Evolutionary conservation across 30 jellyfish, hydroid and myxozoan genomes (phyloP).

Genomic region (Clytia hemisphaerica): DNA sequence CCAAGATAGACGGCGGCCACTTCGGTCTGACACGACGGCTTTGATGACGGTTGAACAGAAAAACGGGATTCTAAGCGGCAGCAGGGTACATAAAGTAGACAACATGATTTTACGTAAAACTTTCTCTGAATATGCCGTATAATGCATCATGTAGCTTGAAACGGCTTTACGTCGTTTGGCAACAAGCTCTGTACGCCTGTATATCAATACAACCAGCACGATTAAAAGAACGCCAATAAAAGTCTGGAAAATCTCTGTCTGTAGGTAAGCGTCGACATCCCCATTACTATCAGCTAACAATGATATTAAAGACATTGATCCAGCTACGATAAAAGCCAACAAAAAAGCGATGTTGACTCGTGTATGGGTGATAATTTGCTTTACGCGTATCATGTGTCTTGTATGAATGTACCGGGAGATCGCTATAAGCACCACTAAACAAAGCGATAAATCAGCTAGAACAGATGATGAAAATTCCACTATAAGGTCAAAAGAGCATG

Average conservation of each 20-base stretch:
- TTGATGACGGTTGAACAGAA: background rate
- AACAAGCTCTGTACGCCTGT: background rate
- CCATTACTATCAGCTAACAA: conserved; percentile 2
- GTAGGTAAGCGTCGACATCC: background rate
- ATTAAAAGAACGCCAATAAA: background rate
- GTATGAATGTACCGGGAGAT: background rate
- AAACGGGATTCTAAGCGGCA: conserved; percentile 2
- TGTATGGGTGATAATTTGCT: conserved; percentile 2
- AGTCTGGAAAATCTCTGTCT: conserved; percentile 4
- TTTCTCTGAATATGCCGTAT: conserved; percentile 9
- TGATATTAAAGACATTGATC: background rate
- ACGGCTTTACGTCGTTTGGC: background rate
- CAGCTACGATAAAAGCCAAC: background rate
- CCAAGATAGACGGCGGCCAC: conserved; percentile 11
- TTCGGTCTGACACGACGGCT: conserved; percentile 1
- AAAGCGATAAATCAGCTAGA: background rate
- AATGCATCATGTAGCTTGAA: background rate
- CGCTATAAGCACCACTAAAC: conserved; percentile 6
- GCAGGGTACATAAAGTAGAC: background rate
- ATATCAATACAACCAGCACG: background rate
- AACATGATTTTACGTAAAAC: background rate
- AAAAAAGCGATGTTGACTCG: background rate
- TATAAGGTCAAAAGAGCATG: background rate
- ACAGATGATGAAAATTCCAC: conserved; percentile 3
- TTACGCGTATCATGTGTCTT: conserved; percentile 1